Evolutionary conservation across 1,140 invertebrate genomes (phyloP).

Genomic region (Penaeus indicus): DNA sequence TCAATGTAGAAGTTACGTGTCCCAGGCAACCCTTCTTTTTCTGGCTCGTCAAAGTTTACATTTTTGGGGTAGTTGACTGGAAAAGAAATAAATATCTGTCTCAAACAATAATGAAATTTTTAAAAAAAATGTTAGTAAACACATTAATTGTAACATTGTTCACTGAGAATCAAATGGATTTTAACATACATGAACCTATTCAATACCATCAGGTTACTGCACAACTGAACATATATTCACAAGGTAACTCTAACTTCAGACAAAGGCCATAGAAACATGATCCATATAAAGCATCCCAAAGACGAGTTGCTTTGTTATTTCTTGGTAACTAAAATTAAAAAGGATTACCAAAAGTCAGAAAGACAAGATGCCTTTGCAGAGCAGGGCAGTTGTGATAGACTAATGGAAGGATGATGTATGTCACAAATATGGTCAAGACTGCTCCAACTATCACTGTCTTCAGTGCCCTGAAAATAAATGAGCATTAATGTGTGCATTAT

Average conservation of each 20-base stretch:
- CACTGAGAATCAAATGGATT: not conserved
- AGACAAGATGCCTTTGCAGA: slow-evolving; percentile 6
- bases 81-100: not conserved
- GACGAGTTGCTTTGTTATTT: too few species aligned
- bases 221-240: not conserved
- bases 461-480: slow-evolving; percentile 5
- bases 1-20: slow-evolving; percentile 57
- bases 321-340: not conserved
- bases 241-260: too few species aligned
- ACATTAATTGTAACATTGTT: not conserved
- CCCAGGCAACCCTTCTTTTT: slow-evolving; percentile 49
- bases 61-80: slow-evolving; percentile 50
- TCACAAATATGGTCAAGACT: not conserved
- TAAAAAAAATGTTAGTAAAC: too few species aligned
- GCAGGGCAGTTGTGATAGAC: slow-evolving; percentile 8
- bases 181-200: not conserved
- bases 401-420: not conserved
- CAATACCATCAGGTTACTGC: not conserved
- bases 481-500: not conserved
- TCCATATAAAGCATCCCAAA: not conserved
- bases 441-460: slow-evolving; percentile 3
- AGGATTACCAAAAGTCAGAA: slow-evolving; percentile 3
- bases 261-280: not conserved
- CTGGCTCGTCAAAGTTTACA: slow-evolving; percentile 41
- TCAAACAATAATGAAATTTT: too few species aligned